phyloP scores from a whole-genome alignment of 2,113 vertebrate species.

The Myxocyprinus asiaticus region DNA sequence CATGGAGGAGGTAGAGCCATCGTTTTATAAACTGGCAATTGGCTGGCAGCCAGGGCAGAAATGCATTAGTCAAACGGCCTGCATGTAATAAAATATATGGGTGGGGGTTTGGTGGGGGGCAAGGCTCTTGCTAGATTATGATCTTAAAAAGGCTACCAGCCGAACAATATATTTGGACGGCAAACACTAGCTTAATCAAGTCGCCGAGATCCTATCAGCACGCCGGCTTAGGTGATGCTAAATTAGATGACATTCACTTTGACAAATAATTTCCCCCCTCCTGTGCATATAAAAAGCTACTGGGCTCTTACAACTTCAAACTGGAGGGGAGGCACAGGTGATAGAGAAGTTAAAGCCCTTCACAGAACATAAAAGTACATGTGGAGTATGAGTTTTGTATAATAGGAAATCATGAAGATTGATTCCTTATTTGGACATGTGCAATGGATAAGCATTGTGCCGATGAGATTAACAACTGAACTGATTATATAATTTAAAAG shows the following conservation, averaged over 20 bases:
- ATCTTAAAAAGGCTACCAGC: conserved; percentile 71
- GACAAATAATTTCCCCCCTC: conserved; percentile 71
- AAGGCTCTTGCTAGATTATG: conserved; percentile 72
- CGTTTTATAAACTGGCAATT: conserved; percentile 76
- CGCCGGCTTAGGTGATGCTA: conserved; percentile 64
- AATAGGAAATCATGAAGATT: conserved; percentile 19
- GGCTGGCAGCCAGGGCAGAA: conserved; percentile 72
- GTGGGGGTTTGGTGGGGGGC: background rate
- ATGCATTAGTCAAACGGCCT: conserved; percentile 76
- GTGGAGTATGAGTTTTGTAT: conserved; percentile 13
- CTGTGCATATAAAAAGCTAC: conserved; percentile 58
- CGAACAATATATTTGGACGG: conserved; percentile 68
- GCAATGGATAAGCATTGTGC: conserved; percentile 13
- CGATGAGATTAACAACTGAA: conserved; percentile 32
- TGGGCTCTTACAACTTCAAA: conserved; percentile 53
- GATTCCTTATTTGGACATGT: conserved; percentile 29
- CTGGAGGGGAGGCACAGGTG: conserved; percentile 37
- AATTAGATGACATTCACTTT: conserved; percentile 79
- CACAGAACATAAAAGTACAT: conserved; percentile 37
- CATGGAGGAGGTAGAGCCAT: conserved; percentile 64
- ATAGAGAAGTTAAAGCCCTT: conserved; percentile 42
- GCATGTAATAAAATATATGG: conserved; percentile 73
- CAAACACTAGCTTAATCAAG: conserved; percentile 59
- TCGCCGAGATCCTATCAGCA: conserved; percentile 68
- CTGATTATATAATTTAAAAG: conserved; percentile 30